phyloP scores from a whole-genome alignment of 2,113 vertebrate species.

The Ailuropoda melanoleuca region DNA sequence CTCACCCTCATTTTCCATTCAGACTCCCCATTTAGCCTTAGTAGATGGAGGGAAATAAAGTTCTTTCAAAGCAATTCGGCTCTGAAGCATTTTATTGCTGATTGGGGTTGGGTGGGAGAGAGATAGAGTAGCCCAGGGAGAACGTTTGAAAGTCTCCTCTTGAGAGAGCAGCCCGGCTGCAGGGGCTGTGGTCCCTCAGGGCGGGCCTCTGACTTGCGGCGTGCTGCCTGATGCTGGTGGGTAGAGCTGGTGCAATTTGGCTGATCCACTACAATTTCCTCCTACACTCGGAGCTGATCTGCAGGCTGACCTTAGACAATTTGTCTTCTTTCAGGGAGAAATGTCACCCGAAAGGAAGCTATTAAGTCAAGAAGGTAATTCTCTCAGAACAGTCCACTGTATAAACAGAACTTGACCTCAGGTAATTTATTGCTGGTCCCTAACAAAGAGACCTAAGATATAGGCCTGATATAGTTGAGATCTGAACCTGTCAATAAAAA shows the following conservation, averaged over 20 bases:
- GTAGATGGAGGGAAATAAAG: background rate
- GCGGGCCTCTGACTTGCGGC: constrained; percentile 63
- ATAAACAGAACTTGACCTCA: constrained; percentile 91
- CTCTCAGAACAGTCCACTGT: constrained; percentile 83
- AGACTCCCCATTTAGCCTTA: background rate
- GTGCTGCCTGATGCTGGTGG: constrained; percentile 77
- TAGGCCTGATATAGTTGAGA: constrained; percentile 59
- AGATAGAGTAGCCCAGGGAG: background rate
- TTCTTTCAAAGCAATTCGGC: background rate
- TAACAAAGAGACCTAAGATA: constrained; percentile 85
- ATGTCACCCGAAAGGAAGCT: constrained; percentile 91
- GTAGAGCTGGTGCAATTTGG: constrained; percentile 82
- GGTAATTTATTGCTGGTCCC: constrained; percentile 85
- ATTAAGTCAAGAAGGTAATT: constrained; percentile 91
- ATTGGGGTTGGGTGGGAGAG: too few species aligned
- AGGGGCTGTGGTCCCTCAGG: constrained; percentile 3
- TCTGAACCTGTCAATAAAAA: constrained; percentile 62
- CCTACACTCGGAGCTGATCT: constrained; percentile 84
- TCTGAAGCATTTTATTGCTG: background rate
- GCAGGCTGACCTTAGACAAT: constrained; percentile 86
- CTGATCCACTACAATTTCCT: constrained; percentile 89
- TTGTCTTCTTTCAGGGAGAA: constrained; percentile 88
- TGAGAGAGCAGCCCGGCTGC: background rate
- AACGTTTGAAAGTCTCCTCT: background rate
- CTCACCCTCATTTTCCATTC: background rate